Base-by-base conservation (phyloP, 2,888 invertebrate genomes). In the Apomyelois bistriatella region DNA sequence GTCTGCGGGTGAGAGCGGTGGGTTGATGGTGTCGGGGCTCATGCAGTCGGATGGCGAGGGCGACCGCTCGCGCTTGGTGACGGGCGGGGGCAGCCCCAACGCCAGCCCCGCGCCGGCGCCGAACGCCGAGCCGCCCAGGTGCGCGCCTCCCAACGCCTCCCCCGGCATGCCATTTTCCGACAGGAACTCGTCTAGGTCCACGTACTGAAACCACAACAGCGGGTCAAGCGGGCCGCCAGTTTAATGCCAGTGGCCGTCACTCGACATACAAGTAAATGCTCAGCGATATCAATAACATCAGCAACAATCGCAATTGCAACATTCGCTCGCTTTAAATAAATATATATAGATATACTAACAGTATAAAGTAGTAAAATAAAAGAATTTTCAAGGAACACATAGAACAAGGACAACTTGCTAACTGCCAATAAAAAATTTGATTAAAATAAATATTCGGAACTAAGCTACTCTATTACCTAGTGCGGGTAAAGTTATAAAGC, bases 131-230 rank as follows among this genome's bases (percentile, higher is more conserved):
- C 93, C 92, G 61, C 94, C 93, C 62, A 92, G 88, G 76, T 94
- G 93, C 62, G 93, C 92, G 65, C 93, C 92, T 57, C 91, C 91
- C 79, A 94, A 87, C 0, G 92, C 94, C 80, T 97, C 96, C 83
- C 95, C 94, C 63, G 97, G 96, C 88, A 97, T 96, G 71, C 97
- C 97, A 85, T 98, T 98, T 91, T 98, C 98, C 77, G 96, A 97
- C 76, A 98, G 93, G 91, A 98, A 98, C 91, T 98, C 98, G 91
- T 98, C 98, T 91, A 98, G 92, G 91, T 98, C 98, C 91, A 98
- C 98, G 89, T 98, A 98, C 96, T 97, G 92, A 68, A 93, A 92
- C 73, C 77, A 60, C 66, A 68, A 65, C 61, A 63, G 50, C 59
- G 60, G 67, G 61, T 57, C 56, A 60, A 57, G 66, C 64, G 59